Evolutionary conservation across 2,113 vertebrate genomes (phyloP).

Genomic region (Cepphus grylle): DNA sequence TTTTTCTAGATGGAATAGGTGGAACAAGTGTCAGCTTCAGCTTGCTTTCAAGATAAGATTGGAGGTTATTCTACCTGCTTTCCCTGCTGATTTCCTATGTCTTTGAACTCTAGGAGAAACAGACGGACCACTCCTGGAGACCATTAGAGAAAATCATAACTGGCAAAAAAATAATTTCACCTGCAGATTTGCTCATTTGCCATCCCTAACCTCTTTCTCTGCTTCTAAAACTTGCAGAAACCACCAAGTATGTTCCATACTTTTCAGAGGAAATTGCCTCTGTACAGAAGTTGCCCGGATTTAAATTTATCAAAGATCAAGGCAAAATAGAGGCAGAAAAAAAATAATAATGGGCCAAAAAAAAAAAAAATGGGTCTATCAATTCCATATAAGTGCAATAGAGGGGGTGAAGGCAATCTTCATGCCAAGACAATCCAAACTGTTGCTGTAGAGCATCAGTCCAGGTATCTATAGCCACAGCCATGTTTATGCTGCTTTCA

Average conservation of each 20-base stretch:
- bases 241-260: too few species aligned
- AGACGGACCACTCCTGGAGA: background rate
- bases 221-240: background rate
- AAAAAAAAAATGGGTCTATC: background rate
- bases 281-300: rapidly evolving
- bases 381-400: background rate
- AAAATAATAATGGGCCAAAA: background rate
- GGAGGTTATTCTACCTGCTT: background rate
- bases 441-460: background rate
- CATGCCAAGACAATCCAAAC: background rate
- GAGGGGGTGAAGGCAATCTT: background rate
- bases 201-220: background rate
- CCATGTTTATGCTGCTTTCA: background rate
- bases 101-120: background rate
- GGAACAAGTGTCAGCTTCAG: background rate
- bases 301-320: background rate
- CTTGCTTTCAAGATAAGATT: background rate
- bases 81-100: background rate
- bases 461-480: background rate
- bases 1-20: background rate
- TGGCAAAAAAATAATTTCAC: background rate
- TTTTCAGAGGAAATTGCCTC: background rate
- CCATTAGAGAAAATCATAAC: background rate
- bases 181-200: background rate
- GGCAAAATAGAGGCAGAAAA: background rate